Conservation (phyloP, 1,140 invertebrate species). For the Drosophila tropicalis region DNA sequence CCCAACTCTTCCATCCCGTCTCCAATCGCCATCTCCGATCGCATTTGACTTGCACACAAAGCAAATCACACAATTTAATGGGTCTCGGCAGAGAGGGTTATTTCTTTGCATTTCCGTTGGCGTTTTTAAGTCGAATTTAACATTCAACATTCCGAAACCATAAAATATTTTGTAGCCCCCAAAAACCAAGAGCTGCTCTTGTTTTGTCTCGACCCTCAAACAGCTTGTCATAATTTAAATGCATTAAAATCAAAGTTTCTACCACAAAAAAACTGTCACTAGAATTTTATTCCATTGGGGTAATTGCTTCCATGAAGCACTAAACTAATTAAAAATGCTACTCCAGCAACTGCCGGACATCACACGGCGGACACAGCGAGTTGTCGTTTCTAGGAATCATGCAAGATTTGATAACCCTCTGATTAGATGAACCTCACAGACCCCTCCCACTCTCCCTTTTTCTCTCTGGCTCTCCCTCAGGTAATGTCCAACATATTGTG, state of each 20-base stretch:
- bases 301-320: slow-evolving; percentile 71
- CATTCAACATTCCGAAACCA: slow-evolving; percentile 67
- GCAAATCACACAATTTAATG: slow-evolving; percentile 81
- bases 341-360: slow-evolving; percentile 58
- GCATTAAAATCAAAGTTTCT: slow-evolving; percentile 64
- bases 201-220: slow-evolving; percentile 4
- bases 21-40: slow-evolving; percentile 17
- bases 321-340: slow-evolving; percentile 73
- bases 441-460: not conserved
- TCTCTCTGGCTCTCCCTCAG: not conserved
- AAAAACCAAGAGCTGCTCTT: slow-evolving; percentile 6
- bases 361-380: slow-evolving; percentile 20
- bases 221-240: slow-evolving; percentile 78
- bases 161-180: slow-evolving; percentile 61
- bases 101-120: slow-evolving; percentile 71
- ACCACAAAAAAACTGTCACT: slow-evolving; percentile 57
- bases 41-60: slow-evolving; percentile 75
- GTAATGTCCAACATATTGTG: slow-evolving; percentile 21
- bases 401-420: slow-evolving; percentile 32
- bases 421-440: slow-evolving; percentile 34
- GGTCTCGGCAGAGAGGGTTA: slow-evolving; percentile 35
- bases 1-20: slow-evolving; percentile 3
- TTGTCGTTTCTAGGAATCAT: slow-evolving; percentile 42
- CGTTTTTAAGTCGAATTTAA: slow-evolving; percentile 70
- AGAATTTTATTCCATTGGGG: slow-evolving; percentile 24